Evolutionary conservation across 2,888 invertebrate species (phyloP).

Genomic region (Leptura quadrifasciata): DNA sequence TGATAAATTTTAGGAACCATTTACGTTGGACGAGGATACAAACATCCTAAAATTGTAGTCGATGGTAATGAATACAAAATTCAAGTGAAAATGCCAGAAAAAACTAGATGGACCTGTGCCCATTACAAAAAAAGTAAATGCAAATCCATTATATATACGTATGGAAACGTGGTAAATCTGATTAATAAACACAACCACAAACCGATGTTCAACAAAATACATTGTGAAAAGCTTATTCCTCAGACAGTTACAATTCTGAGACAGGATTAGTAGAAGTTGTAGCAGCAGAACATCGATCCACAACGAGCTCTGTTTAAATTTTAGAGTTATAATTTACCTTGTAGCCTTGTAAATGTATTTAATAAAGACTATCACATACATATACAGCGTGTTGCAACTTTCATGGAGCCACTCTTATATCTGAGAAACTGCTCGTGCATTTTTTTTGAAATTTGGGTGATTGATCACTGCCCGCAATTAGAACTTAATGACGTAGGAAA

Average conservation of each 20-base stretch:
- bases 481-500: no score
- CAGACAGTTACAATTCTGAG: constrained; percentile 47
- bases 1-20: constrained; percentile 54
- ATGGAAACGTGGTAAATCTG: constrained; percentile 43
- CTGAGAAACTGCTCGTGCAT: no score
- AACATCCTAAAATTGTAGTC: constrained; percentile 59
- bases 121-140: constrained; percentile 51
- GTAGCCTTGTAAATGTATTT: no score
- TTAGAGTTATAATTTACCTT: not conserved
- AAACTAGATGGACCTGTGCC: constrained; percentile 57
- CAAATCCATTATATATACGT: constrained; percentile 46
- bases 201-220: constrained; percentile 19
- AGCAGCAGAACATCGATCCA: not conserved
- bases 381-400: no score
- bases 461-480: no score
- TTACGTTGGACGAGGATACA: constrained; percentile 60
- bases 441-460: no score
- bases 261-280: constrained; percentile 16
- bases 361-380: no score
- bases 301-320: not conserved
- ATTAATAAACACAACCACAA: constrained; percentile 45
- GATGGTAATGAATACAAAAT: constrained; percentile 58
- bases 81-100: constrained; percentile 47
- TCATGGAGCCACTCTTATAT: no score
- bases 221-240: constrained; percentile 36